A percentile compares a stretch with the other conserved stretches of the same genome.
Conservation (phyloP, 2,797 vertebrate genomes). For the Urocyon cinereoargenteus region DNA sequence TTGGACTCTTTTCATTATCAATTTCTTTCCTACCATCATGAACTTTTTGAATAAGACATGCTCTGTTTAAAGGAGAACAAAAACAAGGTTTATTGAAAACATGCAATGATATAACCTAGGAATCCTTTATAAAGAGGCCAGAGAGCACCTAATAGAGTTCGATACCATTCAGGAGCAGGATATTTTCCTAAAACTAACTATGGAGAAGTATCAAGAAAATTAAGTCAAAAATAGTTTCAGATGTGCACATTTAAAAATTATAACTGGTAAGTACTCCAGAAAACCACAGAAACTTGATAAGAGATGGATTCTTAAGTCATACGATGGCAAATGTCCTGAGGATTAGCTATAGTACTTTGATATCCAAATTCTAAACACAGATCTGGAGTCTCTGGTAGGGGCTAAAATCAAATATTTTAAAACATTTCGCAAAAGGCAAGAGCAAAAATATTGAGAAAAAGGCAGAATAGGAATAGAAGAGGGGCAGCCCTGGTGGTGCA, state of each 20-base stretch:
- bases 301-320: slow-evolving; percentile 58
- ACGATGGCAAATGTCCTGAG: slow-evolving; percentile 39
- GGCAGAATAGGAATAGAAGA: neutral
- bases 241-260: slow-evolving; percentile 65
- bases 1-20: slow-evolving; percentile 64
- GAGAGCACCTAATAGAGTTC: slow-evolving; percentile 31
- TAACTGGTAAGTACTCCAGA: slow-evolving; percentile 64
- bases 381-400: slow-evolving; percentile 59
- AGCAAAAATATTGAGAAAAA: slow-evolving; percentile 19
- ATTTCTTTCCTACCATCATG: slow-evolving; percentile 3
- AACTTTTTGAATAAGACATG: slow-evolving; percentile 30
- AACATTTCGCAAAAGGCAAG: slow-evolving; percentile 68
- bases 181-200: slow-evolving; percentile 66
- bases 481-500: too few species aligned
- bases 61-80: slow-evolving; percentile 68
- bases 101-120: slow-evolving; percentile 16
- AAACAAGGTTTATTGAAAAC: slow-evolving; percentile 76
- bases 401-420: slow-evolving; percentile 73
- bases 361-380: slow-evolving; percentile 69
- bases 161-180: neutral
- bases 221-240: slow-evolving; percentile 76
- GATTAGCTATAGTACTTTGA: slow-evolving; percentile 78
- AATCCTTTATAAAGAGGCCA: slow-evolving; percentile 27
- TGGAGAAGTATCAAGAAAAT: slow-evolving; percentile 45
- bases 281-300: slow-evolving; percentile 75